These are phyloP conservation scores for Stegana nigrithorax DNA, from an alignment of 2,888 invertebrate species.

Conservation along the genomic window DNA sequence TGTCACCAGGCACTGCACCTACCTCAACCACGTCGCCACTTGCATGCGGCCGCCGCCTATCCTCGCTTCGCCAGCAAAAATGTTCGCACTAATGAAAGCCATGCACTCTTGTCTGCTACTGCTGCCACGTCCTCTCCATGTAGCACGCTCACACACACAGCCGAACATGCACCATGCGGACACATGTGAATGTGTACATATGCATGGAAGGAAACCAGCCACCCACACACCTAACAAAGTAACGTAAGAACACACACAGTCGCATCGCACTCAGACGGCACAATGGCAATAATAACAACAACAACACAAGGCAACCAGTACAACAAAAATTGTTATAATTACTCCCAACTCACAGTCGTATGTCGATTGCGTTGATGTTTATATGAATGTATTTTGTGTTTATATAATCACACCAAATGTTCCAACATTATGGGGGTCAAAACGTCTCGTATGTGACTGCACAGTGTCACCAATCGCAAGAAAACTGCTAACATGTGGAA, in stretches of 20 bases:
- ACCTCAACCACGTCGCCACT: constrained; percentile 8
- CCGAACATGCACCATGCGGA: not conserved
- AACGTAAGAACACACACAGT: constrained; percentile 14
- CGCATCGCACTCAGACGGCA: not conserved
- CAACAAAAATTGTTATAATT: constrained; percentile 59
- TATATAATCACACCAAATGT: constrained; percentile 54
- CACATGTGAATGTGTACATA: not conserved
- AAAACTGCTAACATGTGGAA: too few species aligned
- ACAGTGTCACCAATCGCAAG: too few species aligned
- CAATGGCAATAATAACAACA: constrained; percentile 20
- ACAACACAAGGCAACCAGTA: too few species aligned
- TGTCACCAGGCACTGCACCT: constrained; percentile 39
- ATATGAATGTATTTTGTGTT: constrained; percentile 49
- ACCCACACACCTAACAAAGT: constrained; percentile 23
- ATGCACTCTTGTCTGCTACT: not conserved
- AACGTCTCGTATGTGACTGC: constrained; percentile 18
- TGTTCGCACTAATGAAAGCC: constrained; percentile 21
- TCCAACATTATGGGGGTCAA: constrained; percentile 32
- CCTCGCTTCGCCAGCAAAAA: not conserved
- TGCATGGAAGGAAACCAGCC: constrained; percentile 25
- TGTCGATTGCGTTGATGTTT: constrained; percentile 44
- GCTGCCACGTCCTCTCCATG: not conserved
- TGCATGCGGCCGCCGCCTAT: constrained; percentile 1
- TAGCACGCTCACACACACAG: not conserved
- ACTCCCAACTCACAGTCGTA: constrained; percentile 39